Base-by-base conservation (phyloP, 2,797 vertebrate species). In the Neoniphon sammara region DNA sequence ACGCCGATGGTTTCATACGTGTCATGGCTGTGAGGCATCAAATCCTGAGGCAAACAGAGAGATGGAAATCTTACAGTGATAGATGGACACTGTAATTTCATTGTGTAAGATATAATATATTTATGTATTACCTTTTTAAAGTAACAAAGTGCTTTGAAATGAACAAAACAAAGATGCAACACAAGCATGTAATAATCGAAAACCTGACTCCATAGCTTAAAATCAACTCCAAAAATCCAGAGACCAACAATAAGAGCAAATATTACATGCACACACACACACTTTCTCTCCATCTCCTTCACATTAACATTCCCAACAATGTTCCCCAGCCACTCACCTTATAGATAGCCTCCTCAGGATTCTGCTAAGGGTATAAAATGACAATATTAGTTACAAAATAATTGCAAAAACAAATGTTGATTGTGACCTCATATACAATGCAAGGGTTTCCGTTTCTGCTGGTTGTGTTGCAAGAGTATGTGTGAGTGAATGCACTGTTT, bases 1-100 rank as follows among this genome's bases (percentile, higher is more conserved):
- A 75, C 52, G 25, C 89, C 78, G 18, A 95, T 93, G 25, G 87
- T 92, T 72, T 95, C 93, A 2, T 95, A 95, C 0, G 91, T 93
- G 85, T 94, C 93, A 25, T 72, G 34, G 27, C 60, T 64, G 0
- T 57, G 92, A 70, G 85, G 89, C 27, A 78, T 84, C 87, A 95
- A 79, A 49, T 86, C 94, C 94, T 95, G 80, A 17, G 39, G 60
- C 36, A 69, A 1, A 59, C 64, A 61, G 4, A 71, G 10, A 80
- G 21, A 47, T 5, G 23, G 7, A 21, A 25, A 36, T 46, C n/a
- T 31, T 5, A 66, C 62, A 66, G 50, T 61, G 39, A 62, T 23
- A 20, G 46, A 72, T 42, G 70, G 66, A 52, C 27, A 20, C 23
- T 52, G 11, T 11, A 23, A 39, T 11, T 39, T 39, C 12, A 39